phyloP scores from a whole-genome alignment of 2,113 vertebrate genomes.

The Tauraco erythrolophus region DNA sequence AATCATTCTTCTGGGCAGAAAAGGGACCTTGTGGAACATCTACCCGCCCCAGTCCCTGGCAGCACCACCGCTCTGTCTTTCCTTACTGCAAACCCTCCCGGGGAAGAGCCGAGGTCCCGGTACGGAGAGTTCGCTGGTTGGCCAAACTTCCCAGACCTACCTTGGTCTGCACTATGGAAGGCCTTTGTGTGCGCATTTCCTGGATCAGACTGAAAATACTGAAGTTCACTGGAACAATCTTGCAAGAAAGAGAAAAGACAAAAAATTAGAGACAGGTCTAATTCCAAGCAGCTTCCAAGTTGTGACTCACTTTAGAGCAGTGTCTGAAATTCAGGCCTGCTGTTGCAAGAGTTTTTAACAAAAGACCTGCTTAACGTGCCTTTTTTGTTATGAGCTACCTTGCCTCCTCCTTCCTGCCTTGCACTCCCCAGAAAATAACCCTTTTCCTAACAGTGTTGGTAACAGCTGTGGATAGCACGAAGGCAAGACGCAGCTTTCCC shows the following conservation, averaged over 20 bases:
- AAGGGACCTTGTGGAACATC: neutral
- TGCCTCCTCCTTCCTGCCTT: neutral
- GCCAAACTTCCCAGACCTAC: conserved; percentile 26
- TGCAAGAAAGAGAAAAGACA: neutral
- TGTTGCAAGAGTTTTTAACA: neutral
- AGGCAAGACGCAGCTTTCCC: neutral
- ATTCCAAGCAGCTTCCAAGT: neutral
- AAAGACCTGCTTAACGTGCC: neutral
- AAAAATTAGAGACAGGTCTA: neutral
- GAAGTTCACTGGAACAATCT: conserved; percentile 91
- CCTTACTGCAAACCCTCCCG: neutral
- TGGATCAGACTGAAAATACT: conserved; percentile 87
- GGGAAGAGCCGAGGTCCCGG: neutral
- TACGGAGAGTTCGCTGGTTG: accelerated
- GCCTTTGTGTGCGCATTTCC: conserved; percentile 93
- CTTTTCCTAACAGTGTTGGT: neutral
- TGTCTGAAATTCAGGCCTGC: neutral
- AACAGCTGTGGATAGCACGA: neutral
- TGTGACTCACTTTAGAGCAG: neutral
- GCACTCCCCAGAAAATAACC: neutral
- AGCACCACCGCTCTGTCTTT: neutral
- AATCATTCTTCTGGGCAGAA: neutral
- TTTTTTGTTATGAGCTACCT: neutral
- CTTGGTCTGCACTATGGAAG: conserved; percentile 96
- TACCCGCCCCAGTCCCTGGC: neutral